Conservation (phyloP, 2,113 vertebrate species). For the Pampusana beccarii region DNA sequence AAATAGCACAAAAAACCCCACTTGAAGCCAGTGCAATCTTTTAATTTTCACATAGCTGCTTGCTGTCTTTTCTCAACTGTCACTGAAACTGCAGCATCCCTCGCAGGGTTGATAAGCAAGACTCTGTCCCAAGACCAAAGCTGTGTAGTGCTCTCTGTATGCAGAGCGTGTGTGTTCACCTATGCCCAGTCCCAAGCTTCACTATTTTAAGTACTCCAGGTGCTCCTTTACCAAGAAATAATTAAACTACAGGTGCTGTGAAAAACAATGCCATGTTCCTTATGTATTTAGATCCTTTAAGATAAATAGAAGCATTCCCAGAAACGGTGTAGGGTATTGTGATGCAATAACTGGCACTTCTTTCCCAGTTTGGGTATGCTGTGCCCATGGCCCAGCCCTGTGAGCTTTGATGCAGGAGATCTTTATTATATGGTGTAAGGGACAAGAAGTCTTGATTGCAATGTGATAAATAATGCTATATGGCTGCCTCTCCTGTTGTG, state of each 20-base stretch:
- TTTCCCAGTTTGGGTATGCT: background rate
- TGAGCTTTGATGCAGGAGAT: rapidly evolving
- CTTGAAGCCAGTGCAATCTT: background rate
- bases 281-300: rapidly evolving
- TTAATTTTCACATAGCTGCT: background rate
- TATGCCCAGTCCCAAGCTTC: rapidly evolving
- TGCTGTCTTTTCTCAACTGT: background rate
- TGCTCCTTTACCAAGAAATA: rapidly evolving
- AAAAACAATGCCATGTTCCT: rapidly evolving
- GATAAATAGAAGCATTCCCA: background rate
- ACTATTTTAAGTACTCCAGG: rapidly evolving
- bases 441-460: background rate
- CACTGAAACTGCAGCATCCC: rapidly evolving
- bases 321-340: rapidly evolving
- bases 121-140: background rate
- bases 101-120: background rate
- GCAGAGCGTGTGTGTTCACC: too few relatives aligned
- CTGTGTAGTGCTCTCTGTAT: rapidly evolving
- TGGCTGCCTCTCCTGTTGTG: rapidly evolving
- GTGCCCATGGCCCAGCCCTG: rapidly evolving
- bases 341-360: background rate
- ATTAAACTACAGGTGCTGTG: rapidly evolving
- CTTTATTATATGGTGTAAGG: rapidly evolving
- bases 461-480: rapidly evolving
- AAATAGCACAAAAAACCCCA: background rate